Evolutionary conservation across 2,113 vertebrate species (phyloP).

Genomic region (Oncorhynchus keta): DNA sequence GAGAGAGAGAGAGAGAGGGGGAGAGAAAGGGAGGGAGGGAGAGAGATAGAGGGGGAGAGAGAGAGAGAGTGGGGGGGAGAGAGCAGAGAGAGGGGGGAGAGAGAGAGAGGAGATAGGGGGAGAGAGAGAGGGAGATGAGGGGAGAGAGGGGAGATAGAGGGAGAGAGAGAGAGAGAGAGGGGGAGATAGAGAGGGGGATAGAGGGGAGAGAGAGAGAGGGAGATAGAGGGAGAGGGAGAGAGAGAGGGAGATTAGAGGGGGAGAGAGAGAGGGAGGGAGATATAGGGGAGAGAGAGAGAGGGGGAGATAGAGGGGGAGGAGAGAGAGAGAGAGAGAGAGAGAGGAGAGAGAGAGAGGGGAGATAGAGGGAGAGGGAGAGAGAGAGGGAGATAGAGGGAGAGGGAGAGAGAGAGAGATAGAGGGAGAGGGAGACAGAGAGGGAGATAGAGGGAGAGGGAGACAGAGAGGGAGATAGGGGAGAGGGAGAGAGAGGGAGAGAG

Average conservation of each 20-base stretch:
- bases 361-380: no score
- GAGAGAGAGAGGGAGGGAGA: no score
- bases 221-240: no score
- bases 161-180: no score
- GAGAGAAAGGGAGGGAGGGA: rapidly evolving
- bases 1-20: rapidly evolving
- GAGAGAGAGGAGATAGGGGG: neutral
- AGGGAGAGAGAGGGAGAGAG: neutral
- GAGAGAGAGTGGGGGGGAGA: rapidly evolving
- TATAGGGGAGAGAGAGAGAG: neutral
- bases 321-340: no score
- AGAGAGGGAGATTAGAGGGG: no score
- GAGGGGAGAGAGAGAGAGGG: no score
- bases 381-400: neutral
- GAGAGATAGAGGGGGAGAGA: rapidly evolving
- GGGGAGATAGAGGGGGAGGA: neutral
- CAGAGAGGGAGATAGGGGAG: no score
- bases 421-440: neutral
- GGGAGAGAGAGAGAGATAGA: neutral
- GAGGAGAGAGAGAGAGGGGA: rapidly evolving
- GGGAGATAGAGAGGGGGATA: rapidly evolving
- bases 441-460: neutral
- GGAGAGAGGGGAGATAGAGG: no score
- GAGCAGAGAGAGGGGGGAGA: no score
- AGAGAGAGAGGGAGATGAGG: no score